A percentile compares a stretch with the other conserved stretches of the same genome.
Evolutionary conservation across 2,888 invertebrate genomes (phyloP).

Genomic region (Pachymerium ferrugineum): DNA sequence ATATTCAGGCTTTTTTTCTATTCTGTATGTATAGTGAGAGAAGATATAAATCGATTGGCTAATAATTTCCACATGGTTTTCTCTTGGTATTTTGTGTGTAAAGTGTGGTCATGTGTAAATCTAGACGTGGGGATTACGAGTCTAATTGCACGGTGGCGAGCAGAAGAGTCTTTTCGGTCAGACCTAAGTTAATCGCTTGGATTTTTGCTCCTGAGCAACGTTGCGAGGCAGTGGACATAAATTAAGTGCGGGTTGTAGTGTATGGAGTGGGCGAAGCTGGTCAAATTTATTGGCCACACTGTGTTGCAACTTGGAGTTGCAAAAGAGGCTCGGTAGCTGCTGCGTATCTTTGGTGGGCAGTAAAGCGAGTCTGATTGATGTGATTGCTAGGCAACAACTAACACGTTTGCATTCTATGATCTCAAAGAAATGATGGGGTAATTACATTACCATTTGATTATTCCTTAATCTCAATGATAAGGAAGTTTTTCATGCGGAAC

Average conservation of each 20-base stretch:
- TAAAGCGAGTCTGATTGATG: slow-evolving; percentile 24
- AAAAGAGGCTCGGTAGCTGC: slow-evolving; percentile 27
- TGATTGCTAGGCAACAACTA: slow-evolving; percentile 25
- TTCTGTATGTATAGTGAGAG: no score
- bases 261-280: slow-evolving; percentile 24
- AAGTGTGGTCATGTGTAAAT: slow-evolving; percentile 27
- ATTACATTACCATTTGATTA: slow-evolving; percentile 2
- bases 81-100: not conserved
- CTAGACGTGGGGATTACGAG: slow-evolving; percentile 3
- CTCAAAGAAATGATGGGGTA: slow-evolving; percentile 27
- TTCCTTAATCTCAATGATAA: not conserved
- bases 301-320: slow-evolving; percentile 22
- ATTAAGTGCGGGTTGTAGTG: slow-evolving; percentile 19
- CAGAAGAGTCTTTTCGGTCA: slow-evolving; percentile 11
- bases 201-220: slow-evolving; percentile 23
- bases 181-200: slow-evolving; percentile 23
- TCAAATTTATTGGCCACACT: slow-evolving; percentile 24
- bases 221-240: slow-evolving; percentile 19
- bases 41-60: not conserved
- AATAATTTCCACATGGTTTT: slow-evolving; percentile 1
- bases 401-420: slow-evolving; percentile 13
- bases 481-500: not conserved
- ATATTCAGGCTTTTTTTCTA: no score
- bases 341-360: slow-evolving; percentile 27
- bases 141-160: slow-evolving; percentile 25